These are phyloP conservation scores for Oncorhynchus tshawytscha DNA, from an alignment of 2,113 vertebrate genomes.

Conservation along the genomic window DNA sequence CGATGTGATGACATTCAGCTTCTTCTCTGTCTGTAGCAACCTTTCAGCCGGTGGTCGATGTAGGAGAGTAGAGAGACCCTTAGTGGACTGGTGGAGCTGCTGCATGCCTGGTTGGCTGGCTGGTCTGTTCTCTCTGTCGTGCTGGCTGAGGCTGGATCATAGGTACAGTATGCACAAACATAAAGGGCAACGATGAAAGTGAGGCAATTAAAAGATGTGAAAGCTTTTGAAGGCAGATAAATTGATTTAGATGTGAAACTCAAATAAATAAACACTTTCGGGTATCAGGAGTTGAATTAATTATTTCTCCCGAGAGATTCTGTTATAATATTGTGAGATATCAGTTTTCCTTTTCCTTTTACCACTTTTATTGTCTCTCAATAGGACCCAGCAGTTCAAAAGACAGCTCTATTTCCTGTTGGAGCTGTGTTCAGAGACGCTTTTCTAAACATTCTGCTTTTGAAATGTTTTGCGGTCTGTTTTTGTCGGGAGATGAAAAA, in stretches of 20 bases:
- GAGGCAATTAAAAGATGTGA: conserved; percentile 50
- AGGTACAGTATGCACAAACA: conserved; percentile 21
- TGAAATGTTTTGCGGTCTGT: conserved; percentile 47
- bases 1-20: background rate
- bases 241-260: conserved; percentile 55
- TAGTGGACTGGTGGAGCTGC: conserved; percentile 19
- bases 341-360: conserved; percentile 51
- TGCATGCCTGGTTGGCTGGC: background rate
- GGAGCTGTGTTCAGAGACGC: conserved; percentile 56
- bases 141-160: conserved; percentile 13
- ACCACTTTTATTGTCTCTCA: conserved; percentile 64
- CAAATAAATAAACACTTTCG: conserved; percentile 56
- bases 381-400: conserved; percentile 66
- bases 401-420: conserved; percentile 65
- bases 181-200: conserved; percentile 45
- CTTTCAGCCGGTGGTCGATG: conserved; percentile 17
- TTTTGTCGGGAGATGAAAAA: conserved; percentile 26
- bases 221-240: conserved; percentile 57
- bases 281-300: conserved; percentile 59
- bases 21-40: background rate
- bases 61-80: conserved; percentile 1
- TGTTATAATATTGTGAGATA: conserved; percentile 63
- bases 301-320: conserved; percentile 65
- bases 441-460: conserved; percentile 52
- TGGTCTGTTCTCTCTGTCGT: background rate